Conservation (phyloP, 1,140 invertebrate species). For the Andricus grossulariae region DNA sequence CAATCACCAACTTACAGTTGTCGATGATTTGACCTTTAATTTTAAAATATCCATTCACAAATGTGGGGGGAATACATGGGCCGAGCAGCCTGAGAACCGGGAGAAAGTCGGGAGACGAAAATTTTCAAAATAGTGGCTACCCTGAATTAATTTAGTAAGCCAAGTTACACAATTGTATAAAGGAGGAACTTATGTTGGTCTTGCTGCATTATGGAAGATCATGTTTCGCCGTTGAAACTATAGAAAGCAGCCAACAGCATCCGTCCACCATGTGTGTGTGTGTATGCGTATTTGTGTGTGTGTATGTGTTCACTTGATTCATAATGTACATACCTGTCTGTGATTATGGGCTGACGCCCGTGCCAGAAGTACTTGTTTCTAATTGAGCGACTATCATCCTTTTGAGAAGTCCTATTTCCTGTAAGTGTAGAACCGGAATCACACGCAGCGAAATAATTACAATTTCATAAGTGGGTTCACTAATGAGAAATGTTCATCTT, state of each 20-base stretch:
- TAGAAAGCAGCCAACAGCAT: conserved; percentile 2
- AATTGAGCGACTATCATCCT: not conserved
- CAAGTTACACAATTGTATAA: conserved; percentile 41
- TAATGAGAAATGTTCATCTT: not conserved
- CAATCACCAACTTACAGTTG: too few relatives aligned
- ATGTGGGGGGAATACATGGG: too few relatives aligned
- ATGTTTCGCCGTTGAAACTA: conserved; percentile 32
- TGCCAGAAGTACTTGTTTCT: not conserved
- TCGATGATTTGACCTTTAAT: too few relatives aligned
- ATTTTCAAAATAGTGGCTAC: conserved; percentile 63
- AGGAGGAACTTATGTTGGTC: conserved; percentile 5
- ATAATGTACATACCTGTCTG: conserved; percentile 3
- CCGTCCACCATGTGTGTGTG: not conserved
- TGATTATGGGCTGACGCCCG: not conserved
- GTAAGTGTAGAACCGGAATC: too few relatives aligned
- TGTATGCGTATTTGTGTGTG: too few relatives aligned
- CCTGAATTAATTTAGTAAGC: conserved; percentile 68
- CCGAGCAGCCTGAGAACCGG: too few relatives aligned
- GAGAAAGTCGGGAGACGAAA: too few relatives aligned
- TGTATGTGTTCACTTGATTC: not conserved
- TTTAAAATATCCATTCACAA: too few relatives aligned
- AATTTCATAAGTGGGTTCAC: not conserved
- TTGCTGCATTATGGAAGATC: not conserved
- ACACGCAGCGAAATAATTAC: too few relatives aligned
- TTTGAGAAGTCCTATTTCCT: too few relatives aligned